Base-by-base conservation (phyloP, 2,888 invertebrate species). In the Portevinia maculata region DNA sequence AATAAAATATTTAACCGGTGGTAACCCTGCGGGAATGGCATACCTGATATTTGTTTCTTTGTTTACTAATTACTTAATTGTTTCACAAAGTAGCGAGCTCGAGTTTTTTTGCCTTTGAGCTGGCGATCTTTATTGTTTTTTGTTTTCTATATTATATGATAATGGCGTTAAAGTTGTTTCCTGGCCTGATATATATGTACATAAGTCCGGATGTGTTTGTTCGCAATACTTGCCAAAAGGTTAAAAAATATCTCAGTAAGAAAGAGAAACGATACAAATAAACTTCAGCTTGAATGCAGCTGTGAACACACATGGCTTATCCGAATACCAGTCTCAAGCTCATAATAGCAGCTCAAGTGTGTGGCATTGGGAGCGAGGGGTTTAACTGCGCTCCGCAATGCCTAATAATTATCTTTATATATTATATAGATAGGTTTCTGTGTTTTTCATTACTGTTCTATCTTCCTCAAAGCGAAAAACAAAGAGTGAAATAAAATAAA, bases 51-150 rank as follows among this genome's bases (percentile, higher is more conserved):
- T 34, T 62, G 32, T 24, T 24, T 24, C 32, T 62, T 69, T 70
- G 69, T 76, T 76, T 60, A 60, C 67, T 60, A 60, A 76, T 53
- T 67, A 28, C 39, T 69, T 39, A 55, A 76, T 76, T 70, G 50
- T 55, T 41, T n/a, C 19, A 41, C 41, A 21, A 50, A 50, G 19
- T 64, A 30, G 9, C 8, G 34, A 62, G 44, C 37, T 17, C 41
- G 5, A 30, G 13, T 19, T 24, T 34, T 21, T 73, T 30, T 15
- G 46, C n/a, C n/a, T n/a, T n/a, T n/a, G n/a, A n/a, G n/a, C n/a
- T n/a, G n/a, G n/a, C 48, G 19, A 64, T 57, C 48, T 50, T n/a
- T 24, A 57, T 59, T 21, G 48, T 8, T 48, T 8, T 24, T 50
- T 3, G 30, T 39, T 52, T 48, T 55, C n/a, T 13, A 28, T 21